phyloP scores from a whole-genome alignment of 2,797 vertebrate genomes.

The Ctenopoma multispine region DNA sequence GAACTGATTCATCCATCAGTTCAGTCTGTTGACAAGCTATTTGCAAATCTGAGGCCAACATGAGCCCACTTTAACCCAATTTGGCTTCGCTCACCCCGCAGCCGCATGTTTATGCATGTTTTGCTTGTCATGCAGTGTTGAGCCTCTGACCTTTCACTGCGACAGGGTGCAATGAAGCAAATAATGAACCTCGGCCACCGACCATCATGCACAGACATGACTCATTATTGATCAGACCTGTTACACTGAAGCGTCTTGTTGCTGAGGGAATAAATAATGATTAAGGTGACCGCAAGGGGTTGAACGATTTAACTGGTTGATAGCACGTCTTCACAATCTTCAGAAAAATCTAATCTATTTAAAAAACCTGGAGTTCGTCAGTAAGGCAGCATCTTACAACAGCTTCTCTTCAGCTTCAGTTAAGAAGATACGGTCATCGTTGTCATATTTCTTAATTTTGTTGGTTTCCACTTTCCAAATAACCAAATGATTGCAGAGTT shows the following conservation, averaged over 20 bases:
- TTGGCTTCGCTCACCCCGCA: conserved; percentile 33
- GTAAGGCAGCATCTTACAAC: too few species aligned
- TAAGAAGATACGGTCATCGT: too few species aligned
- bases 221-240: not conserved
- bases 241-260: not conserved
- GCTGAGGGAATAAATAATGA: not conserved
- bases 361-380: too few species aligned
- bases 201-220: conserved; percentile 7
- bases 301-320: not conserved
- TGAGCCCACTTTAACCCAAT: conserved; percentile 16
- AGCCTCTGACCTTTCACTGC: not conserved
- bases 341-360: not conserved
- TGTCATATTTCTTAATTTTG: too few species aligned
- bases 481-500: too few species aligned
- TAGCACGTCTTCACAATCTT: not conserved
- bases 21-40: conserved; percentile 29
- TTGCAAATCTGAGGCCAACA: conserved; percentile 29
- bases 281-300: not conserved
- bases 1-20: conserved; percentile 47
- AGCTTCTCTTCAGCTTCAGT: too few species aligned
- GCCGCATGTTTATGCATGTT: conserved; percentile 29
- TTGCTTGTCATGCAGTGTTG: conserved; percentile 16
- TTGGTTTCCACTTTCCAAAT: too few species aligned
- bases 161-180: conserved; percentile 8
- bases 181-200: conserved; percentile 19